Evolutionary conservation across 1,140 invertebrate genomes (phyloP).

Genomic region (Acromyrmex echinatior): DNA sequence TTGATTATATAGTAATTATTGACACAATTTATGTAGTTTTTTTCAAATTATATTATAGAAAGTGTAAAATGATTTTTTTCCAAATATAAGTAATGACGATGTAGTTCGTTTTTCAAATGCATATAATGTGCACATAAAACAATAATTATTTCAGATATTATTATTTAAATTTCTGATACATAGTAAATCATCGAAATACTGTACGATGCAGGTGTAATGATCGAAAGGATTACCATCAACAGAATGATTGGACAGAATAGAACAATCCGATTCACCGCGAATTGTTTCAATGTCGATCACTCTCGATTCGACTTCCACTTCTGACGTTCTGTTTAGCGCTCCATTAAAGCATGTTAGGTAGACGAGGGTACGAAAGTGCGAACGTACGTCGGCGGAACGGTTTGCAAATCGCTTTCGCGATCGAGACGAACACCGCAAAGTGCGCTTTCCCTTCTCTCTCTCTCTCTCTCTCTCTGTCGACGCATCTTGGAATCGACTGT

Average conservation of each 20-base stretch:
- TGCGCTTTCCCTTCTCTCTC: too few relatives aligned
- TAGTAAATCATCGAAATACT: neutral
- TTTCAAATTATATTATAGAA: too few relatives aligned
- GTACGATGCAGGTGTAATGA: neutral
- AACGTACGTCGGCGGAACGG: constrained; percentile 10
- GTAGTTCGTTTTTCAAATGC: too few relatives aligned
- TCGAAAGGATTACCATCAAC: neutral
- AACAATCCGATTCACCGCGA: neutral
- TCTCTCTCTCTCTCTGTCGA: neutral
- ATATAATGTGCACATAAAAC: too few relatives aligned
- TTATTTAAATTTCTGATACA: neutral
- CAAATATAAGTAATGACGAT: too few relatives aligned
- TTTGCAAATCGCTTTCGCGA: constrained; percentile 48
- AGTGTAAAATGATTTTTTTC: too few relatives aligned
- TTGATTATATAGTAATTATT: neutral
- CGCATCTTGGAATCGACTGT: neutral
- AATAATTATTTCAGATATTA: neutral
- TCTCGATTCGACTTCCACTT: constrained; percentile 30
- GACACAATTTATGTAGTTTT: too few relatives aligned
- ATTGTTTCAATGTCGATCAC: constrained; percentile 11
- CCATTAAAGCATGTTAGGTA: constrained; percentile 40
- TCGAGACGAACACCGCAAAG: constrained; percentile 48
- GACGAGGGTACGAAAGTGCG: constrained; percentile 24
- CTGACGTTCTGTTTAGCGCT: constrained; percentile 20
- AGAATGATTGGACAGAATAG: constrained; percentile 5